phyloP scores from a whole-genome alignment of 1,140 invertebrate genomes.

The Eubasilissa regina region DNA sequence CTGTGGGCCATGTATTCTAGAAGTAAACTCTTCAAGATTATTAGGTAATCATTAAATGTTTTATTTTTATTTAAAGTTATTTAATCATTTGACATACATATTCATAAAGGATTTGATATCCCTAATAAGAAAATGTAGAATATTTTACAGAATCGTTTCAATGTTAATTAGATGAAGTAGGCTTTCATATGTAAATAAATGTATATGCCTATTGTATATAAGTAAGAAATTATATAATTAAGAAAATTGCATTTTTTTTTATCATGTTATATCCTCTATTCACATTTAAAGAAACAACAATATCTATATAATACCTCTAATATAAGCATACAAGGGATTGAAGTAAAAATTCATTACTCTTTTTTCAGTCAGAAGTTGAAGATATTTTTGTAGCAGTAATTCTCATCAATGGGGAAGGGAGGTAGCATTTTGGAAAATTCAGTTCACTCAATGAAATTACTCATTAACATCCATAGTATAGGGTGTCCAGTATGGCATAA shows the following conservation, averaged over 20 bases:
- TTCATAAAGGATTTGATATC: conserved; percentile 33
- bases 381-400: too few relatives aligned
- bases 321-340: too few relatives aligned
- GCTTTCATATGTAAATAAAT: conserved; percentile 42
- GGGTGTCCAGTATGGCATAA: too few relatives aligned
- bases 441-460: too few relatives aligned
- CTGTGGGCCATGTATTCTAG: too few relatives aligned
- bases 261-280: not conserved
- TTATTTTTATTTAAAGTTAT: conserved; percentile 20
- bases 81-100: conserved; percentile 28
- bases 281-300: not conserved
- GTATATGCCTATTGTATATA: conserved; percentile 44
- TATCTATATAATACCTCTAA: not conserved
- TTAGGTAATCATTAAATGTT: conserved; percentile 14
- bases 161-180: conserved; percentile 26
- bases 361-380: too few relatives aligned
- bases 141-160: conserved; percentile 29
- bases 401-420: too few relatives aligned
- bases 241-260: not conserved
- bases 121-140: conserved; percentile 24
- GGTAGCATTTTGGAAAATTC: too few relatives aligned
- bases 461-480: too few relatives aligned
- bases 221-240: conserved; percentile 9
- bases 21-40: too few relatives aligned
- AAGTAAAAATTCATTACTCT: too few relatives aligned